Conservation (phyloP, 1,140 invertebrate species). For the Leptinotarsa lineolata region DNA sequence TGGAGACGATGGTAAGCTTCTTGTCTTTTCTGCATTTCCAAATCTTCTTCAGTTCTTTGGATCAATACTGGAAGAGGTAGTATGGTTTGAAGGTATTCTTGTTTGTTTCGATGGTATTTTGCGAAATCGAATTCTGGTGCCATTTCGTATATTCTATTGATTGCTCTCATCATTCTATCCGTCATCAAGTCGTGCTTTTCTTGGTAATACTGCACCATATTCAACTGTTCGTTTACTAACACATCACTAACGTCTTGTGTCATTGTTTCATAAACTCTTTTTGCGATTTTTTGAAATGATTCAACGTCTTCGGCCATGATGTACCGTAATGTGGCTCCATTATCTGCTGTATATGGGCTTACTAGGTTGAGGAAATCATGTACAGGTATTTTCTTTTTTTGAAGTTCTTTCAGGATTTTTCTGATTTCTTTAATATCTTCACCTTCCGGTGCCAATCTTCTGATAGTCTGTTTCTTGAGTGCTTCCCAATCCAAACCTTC, state of each 20-base stretch:
- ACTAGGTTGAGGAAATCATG: slow-evolving; percentile 50
- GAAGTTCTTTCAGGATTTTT: slow-evolving; percentile 42
- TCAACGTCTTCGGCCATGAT: slow-evolving; percentile 47
- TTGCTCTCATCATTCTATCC: slow-evolving; percentile 47
- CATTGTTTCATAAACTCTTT: slow-evolving; percentile 53
- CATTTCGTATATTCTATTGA: slow-evolving; percentile 47
- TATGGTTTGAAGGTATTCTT: slow-evolving; percentile 40
- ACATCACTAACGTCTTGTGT: slow-evolving; percentile 54
- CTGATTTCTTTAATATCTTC: slow-evolving; percentile 50
- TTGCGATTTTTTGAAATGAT: slow-evolving; percentile 46
- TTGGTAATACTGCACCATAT: slow-evolving; percentile 44
- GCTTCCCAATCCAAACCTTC: slow-evolving; percentile 38
- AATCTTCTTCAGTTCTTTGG: slow-evolving; percentile 25
- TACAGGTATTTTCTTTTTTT: slow-evolving; percentile 40
- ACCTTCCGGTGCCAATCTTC: slow-evolving; percentile 47
- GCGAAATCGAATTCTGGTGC: slow-evolving; percentile 51
- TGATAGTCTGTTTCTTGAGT: slow-evolving; percentile 42
- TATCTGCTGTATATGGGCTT: slow-evolving; percentile 49
- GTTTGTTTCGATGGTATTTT: slow-evolving; percentile 36
- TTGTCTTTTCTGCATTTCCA: slow-evolving; percentile 34
- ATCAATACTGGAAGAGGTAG: slow-evolving; percentile 43
- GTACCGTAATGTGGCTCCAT: slow-evolving; percentile 40
- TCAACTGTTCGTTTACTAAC: slow-evolving; percentile 52
- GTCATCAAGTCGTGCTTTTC: slow-evolving; percentile 40
- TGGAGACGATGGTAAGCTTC: slow-evolving; percentile 41